Evolutionary conservation across 2,113 vertebrate genomes (phyloP).

Genomic region (Theropithecus gelada): DNA sequence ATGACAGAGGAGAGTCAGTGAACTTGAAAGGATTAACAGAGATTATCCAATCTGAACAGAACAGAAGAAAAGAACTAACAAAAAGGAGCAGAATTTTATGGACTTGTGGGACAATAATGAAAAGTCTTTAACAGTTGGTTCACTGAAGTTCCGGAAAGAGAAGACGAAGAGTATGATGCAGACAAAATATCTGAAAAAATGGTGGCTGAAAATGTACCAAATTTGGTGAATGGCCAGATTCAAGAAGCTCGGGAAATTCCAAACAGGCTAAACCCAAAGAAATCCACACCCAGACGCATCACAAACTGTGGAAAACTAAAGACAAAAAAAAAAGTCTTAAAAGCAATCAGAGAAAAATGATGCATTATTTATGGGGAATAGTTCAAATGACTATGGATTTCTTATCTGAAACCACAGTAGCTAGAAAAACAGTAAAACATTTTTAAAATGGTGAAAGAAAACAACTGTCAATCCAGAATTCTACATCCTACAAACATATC

Average conservation of each 20-base stretch:
- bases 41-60: neutral
- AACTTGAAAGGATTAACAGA: neutral
- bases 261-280: neutral
- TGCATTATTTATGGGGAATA: neutral
- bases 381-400: neutral
- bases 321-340: neutral
- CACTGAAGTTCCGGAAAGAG: neutral
- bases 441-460: neutral
- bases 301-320: neutral
- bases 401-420: neutral
- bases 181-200: neutral
- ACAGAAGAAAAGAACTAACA: neutral
- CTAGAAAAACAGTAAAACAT: neutral
- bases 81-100: neutral
- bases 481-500: neutral
- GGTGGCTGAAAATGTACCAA: neutral
- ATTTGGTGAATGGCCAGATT: neutral
- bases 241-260: neutral
- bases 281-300: neutral
- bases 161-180: neutral
- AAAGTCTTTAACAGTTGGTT: neutral
- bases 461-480: neutral
- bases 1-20: neutral
- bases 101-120: neutral
- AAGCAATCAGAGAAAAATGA: neutral